A percentile compares a stretch with the other conserved stretches of the same genome.
Evolutionary conservation across 2,113 vertebrate genomes (phyloP).

Genomic region (Telmatochromis brachygnathus): DNA sequence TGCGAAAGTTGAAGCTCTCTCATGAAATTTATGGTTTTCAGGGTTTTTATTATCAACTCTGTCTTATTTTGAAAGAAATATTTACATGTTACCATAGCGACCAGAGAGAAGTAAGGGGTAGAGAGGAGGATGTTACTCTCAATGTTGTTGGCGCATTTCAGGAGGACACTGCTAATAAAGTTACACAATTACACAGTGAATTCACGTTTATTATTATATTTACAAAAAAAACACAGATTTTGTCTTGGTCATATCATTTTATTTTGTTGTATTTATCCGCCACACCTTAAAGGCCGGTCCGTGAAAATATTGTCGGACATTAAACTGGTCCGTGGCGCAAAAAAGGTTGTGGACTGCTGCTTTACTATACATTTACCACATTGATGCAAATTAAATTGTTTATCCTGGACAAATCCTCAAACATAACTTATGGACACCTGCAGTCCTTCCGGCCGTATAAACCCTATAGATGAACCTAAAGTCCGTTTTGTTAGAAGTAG

Average conservation of each 20-base stretch:
- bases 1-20: too few species aligned
- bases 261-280: not conserved
- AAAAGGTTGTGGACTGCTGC: not conserved
- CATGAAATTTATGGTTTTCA: not conserved
- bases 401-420: not conserved
- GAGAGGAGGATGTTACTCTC: not conserved
- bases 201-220: not conserved
- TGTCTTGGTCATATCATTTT: rapidly evolving
- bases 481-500: not conserved
- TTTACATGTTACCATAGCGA: rapidly evolving
- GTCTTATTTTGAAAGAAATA: not conserved
- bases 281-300: not conserved
- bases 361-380: not conserved
- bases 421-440: not conserved
- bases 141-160: not conserved
- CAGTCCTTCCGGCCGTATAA: not conserved
- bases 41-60: not conserved
- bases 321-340: not conserved
- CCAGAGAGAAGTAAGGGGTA: not conserved
- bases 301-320: not conserved
- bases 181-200: not conserved
- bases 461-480: not conserved
- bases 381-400: not conserved
- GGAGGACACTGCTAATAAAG: not conserved
- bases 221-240: not conserved